phyloP scores from a whole-genome alignment of 1,140 invertebrate genomes.

The Drosophila littoralis region DNA sequence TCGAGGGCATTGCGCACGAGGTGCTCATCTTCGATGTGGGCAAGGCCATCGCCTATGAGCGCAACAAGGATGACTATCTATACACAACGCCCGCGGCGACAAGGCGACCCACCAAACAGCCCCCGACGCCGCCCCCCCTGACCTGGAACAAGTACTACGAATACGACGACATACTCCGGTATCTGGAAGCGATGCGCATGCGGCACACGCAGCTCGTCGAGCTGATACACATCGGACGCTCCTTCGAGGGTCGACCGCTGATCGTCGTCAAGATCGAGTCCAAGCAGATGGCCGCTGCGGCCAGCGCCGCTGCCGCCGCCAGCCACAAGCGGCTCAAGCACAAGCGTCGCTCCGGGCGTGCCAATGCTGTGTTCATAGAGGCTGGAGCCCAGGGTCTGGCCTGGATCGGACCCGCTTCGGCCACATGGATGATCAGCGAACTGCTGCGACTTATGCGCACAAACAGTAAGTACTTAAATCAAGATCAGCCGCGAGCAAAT shows the following conservation, averaged over 20 bases:
- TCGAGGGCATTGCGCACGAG: conserved; percentile 87
- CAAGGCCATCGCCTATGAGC: conserved; percentile 88
- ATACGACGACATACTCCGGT: conserved; percentile 88
- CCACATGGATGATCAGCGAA: conserved; percentile 91
- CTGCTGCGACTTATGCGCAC: conserved; percentile 88
- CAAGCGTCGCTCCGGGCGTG: conserved; percentile 77
- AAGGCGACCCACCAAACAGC: conserved; percentile 49
- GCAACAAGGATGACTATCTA: conserved; percentile 69
- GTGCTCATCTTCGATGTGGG: conserved; percentile 90
- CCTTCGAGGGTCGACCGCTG: conserved; percentile 89
- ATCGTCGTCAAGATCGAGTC: conserved; percentile 84
- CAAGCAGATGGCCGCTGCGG: conserved; percentile 55
- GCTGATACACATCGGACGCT: conserved; percentile 89
- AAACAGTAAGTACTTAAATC: conserved; percentile 80
- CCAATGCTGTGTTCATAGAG: conserved; percentile 87
- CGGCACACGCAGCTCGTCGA: conserved; percentile 88
- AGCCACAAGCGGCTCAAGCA: conserved; percentile 70
- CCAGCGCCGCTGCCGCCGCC: conserved; percentile 29
- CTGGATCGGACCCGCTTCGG: conserved; percentile 93
- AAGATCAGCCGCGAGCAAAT: background rate
- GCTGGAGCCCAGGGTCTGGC: conserved; percentile 92
- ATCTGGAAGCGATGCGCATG: conserved; percentile 88
- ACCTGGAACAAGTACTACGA: conserved; percentile 90
- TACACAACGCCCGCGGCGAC: conserved; percentile 42
- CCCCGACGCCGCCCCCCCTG: conserved; percentile 22